These are phyloP conservation scores for Aphis gossypii DNA, from an alignment of 1,140 invertebrate species.

Conservation along the genomic window DNA sequence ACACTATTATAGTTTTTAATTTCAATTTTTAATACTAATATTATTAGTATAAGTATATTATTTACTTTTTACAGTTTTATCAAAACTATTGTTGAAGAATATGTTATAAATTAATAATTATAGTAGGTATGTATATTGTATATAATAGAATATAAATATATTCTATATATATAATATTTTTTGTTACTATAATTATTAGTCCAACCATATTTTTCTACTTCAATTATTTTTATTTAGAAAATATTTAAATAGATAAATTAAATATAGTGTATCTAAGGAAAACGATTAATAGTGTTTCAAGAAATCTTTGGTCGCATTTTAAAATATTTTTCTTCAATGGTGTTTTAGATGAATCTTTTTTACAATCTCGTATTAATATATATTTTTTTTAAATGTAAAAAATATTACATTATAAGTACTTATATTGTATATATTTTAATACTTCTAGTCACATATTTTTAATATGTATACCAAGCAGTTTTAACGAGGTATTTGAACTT, in stretches of 20 bases:
- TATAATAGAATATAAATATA: too few species aligned
- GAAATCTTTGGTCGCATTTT: not conserved
- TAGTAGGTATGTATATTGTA: not conserved
- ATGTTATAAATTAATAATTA: not conserved
- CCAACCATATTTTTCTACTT: not conserved
- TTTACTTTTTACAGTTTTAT: not conserved
- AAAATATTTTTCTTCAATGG: not conserved
- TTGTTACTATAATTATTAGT: not conserved
- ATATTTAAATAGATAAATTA: not conserved
- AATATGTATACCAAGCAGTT: not conserved
- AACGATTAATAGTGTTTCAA: not conserved
- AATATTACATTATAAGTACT: not conserved
- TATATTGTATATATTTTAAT: not conserved
- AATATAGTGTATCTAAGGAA: not conserved
- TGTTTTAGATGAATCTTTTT: not conserved
- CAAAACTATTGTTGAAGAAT: not conserved
- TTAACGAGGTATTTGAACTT: not conserved
- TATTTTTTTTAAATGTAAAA: not conserved
- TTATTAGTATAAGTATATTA: not conserved
- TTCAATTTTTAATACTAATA: not conserved
- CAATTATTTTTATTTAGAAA: not conserved
- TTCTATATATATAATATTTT: too few species aligned
- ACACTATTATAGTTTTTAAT: not conserved
- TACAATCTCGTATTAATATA: not conserved
- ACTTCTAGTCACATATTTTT: too few species aligned